These are phyloP conservation scores for Embiotoca jacksoni DNA, from an alignment of 2,113 vertebrate species.

Conservation along the genomic window DNA sequence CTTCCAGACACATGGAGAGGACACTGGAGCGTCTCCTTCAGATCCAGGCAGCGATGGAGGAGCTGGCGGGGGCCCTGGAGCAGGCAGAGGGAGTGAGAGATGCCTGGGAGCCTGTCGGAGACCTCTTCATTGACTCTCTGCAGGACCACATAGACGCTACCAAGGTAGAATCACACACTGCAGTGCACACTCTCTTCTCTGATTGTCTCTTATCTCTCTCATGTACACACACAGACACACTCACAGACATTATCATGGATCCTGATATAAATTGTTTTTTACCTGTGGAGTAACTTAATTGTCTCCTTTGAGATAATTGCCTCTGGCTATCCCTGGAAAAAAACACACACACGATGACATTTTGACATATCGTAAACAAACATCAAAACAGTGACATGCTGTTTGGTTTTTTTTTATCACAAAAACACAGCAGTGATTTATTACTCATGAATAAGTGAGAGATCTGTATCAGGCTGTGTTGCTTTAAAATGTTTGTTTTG, in stretches of 20 bases:
- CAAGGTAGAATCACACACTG: constrained; percentile 85
- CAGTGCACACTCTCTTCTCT: not conserved
- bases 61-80: constrained; percentile 87
- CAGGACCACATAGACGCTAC: constrained; percentile 96
- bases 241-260: constrained; percentile 9
- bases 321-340: constrained; percentile 20
- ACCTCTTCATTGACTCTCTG: constrained; percentile 97
- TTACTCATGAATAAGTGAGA: constrained; percentile 29
- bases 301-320: constrained; percentile 39
- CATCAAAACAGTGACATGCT: constrained; percentile 43
- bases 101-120: constrained; percentile 97
- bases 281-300: constrained; percentile 38
- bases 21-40: constrained; percentile 95
- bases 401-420: not conserved
- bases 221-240: not conserved
- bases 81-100: constrained; percentile 92
- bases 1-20: constrained; percentile 89
- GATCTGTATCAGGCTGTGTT: constrained; percentile 6
- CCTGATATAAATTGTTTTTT: constrained; percentile 20
- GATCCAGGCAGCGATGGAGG: constrained; percentile 93
- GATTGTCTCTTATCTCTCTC: constrained; percentile 2
- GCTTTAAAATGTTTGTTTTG: constrained; percentile 49
- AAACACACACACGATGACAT: constrained; percentile 5
- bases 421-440: constrained; percentile 4
- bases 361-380: constrained; percentile 38